Evolutionary conservation across 2,888 invertebrate species (phyloP), one percentile per base, ranked within the genome.

Genomic region (Rhimphoctona megacephalus): DNA sequence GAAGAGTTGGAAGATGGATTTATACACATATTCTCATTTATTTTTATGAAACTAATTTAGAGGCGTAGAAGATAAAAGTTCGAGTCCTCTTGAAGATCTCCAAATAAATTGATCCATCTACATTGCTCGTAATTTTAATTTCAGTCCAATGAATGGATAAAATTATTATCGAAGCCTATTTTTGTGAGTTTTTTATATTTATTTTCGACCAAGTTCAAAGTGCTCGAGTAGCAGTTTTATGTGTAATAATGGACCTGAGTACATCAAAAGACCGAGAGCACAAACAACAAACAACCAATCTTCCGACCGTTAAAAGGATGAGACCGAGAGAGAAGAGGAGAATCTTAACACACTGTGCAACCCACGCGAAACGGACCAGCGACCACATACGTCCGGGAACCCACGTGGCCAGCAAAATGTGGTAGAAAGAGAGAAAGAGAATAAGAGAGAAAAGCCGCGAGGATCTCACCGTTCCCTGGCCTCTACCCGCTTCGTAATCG

Each of bases 371-470:
- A 81, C 85, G 83, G 83, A 85, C 86, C 82, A 73, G 85, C 87
- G 88, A 89, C 88, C 88, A 87, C 88, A 88, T 88, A 89, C 88
- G 89, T 90, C 90, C 90, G 90, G 90, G 88, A 90, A 90, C 89
- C 90, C 89, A 88, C 89, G 86, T 87, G 89, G 85, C 80, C 86
- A 57, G 69, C 72, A 69, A 81, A 83, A 84, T 64, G 84, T 80
- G 67, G 73, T 80, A 66, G 77, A 78, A 74, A 69, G 64, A 85
- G 46, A 61, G 43, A 77, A n/a, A 49, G 57, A 69, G 79, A 43
- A 77, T 57, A 72, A 82, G 74, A 67, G 70, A 76, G 80, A 86
- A 52, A 83, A 72, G 30, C 80, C 61, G 66, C 81, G 72, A 83
- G 81, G 83, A 86, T 86, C 80, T 86, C 86, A 86, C 77, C 86